Evolutionary conservation across 2,888 invertebrate species (phyloP).

Genomic region (Calliopum simillimum): DNA sequence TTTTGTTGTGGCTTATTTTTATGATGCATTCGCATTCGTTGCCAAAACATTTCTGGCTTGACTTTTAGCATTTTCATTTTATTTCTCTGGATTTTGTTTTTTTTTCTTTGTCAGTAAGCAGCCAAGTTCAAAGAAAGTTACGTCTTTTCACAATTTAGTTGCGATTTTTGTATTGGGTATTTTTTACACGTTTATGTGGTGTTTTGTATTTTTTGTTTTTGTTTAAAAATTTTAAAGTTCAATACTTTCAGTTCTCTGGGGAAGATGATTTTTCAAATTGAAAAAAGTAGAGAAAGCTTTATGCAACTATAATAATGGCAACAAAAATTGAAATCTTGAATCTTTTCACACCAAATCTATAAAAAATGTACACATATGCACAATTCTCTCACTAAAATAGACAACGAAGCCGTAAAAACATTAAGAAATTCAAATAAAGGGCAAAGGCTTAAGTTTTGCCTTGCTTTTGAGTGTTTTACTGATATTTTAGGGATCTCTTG

Average conservation of each 20-base stretch:
- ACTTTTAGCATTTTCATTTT: conserved; percentile 1
- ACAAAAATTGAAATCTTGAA: too few species aligned
- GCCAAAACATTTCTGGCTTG: conserved; percentile 6
- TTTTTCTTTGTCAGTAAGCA: background rate
- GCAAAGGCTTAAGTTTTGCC: too few species aligned
- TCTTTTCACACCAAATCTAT: too few species aligned
- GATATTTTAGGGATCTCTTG: too few species aligned
- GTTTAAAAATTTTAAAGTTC: conserved; percentile 4
- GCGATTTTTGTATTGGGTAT: background rate
- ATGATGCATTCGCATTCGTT: conserved; percentile 14
- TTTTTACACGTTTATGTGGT: background rate
- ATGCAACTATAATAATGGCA: too few species aligned
- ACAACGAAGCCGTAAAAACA: too few species aligned
- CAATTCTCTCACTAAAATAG: too few species aligned
- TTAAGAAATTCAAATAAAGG: too few species aligned
- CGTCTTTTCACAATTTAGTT: background rate
- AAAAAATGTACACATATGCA: too few species aligned
- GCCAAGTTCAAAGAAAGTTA: conserved; percentile 18
- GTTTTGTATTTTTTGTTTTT: background rate
- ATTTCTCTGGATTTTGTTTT: conserved; percentile 4
- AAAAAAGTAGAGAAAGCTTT: background rate
- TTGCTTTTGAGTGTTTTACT: too few species aligned
- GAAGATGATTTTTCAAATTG: conserved; percentile 5
- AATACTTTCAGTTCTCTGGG: conserved; percentile 21
- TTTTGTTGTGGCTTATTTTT: background rate